Conservation (phyloP, 2,888 invertebrate species). For the Horisme vitalbata region DNA sequence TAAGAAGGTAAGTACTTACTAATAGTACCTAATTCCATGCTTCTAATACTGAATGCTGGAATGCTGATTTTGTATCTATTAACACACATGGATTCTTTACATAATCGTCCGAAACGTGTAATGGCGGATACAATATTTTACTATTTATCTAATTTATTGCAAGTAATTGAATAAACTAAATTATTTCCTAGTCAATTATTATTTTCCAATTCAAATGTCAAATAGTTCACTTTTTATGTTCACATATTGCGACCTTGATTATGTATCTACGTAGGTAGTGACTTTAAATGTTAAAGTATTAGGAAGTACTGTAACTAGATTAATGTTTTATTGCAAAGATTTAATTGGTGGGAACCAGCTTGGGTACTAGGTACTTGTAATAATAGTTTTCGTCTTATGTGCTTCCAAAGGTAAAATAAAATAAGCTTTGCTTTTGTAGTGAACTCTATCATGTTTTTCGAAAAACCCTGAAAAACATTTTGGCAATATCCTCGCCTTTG, state of each 20-base stretch:
- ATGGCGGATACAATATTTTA: neutral
- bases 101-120: neutral
- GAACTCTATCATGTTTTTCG: too few species aligned
- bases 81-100: too few species aligned
- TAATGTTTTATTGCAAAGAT: slow-evolving; percentile 34
- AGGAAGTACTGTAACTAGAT: slow-evolving; percentile 52
- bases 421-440: too few species aligned
- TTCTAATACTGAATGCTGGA: too few species aligned
- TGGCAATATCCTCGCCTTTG: too few species aligned
- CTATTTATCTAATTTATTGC: slow-evolving; percentile 10
- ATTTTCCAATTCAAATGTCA: slow-evolving; percentile 33
- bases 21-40: too few species aligned
- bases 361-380: too few species aligned
- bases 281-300: slow-evolving; percentile 46
- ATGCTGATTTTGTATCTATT: too few species aligned
- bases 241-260: slow-evolving; percentile 36
- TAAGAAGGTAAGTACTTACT: too few species aligned
- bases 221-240: slow-evolving; percentile 31
- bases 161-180: slow-evolving; percentile 16
- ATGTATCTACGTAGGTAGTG: slow-evolving; percentile 25
- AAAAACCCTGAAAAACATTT: too few species aligned
- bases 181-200: slow-evolving; percentile 18
- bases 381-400: too few species aligned
- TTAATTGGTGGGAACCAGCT: slow-evolving; percentile 24
- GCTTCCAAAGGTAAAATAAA: too few species aligned